phyloP scores from a whole-genome alignment of 2,797 vertebrate genomes.

The Synanceia verrucosa region DNA sequence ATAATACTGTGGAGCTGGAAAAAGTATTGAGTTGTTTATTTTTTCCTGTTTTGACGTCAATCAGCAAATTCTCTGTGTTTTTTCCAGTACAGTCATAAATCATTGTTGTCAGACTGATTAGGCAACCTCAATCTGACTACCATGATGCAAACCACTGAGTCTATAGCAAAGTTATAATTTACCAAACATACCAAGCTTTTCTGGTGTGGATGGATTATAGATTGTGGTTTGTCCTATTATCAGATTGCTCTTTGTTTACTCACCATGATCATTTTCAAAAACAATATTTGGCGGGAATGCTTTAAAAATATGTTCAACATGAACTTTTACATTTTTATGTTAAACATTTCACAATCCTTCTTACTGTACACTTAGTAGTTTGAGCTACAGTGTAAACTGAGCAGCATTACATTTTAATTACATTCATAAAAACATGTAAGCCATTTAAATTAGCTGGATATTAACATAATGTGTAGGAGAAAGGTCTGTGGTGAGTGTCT shows the following conservation, averaged over 20 bases:
- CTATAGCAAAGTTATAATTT: not conserved
- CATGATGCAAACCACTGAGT: not conserved
- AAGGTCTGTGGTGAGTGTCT: not conserved
- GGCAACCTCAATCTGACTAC: not conserved
- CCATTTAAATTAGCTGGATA: not conserved
- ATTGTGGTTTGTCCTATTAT: not conserved
- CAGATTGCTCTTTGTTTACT: not conserved
- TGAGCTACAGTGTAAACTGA: too few relatives aligned
- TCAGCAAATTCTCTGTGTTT: not conserved
- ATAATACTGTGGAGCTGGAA: not conserved
- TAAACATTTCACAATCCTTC: too few relatives aligned
- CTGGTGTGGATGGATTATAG: not conserved
- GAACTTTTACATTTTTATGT: not conserved
- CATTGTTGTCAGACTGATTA: not conserved
- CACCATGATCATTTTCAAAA: not conserved
- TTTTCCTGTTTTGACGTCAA: not conserved
- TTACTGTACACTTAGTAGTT: too few relatives aligned
- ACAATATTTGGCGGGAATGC: not conserved
- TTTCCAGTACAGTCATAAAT: not conserved
- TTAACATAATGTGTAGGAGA: not conserved
- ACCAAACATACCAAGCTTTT: not conserved
- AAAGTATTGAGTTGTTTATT: not conserved
- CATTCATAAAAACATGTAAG: not conserved
- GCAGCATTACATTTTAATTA: not conserved
- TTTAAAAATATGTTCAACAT: not conserved